Evolutionary conservation across 2,797 vertebrate genomes (phyloP), one percentile per base, ranked within the genome.

Genomic region (Hylomyscus alleni): DNA sequence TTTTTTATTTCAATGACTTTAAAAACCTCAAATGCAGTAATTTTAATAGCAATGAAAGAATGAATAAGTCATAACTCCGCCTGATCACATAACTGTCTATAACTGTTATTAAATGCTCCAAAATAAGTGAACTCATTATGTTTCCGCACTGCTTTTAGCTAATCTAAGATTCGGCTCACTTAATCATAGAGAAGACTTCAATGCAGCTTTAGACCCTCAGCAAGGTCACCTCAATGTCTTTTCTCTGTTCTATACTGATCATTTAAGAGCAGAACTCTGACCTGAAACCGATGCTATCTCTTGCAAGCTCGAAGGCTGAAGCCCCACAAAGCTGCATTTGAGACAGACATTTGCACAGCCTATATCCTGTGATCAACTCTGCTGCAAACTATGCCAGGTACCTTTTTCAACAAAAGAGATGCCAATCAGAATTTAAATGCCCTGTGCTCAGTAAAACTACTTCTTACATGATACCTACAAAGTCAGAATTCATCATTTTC

Each of bases 1-100:
- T 99, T 98, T 98, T 99, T 99, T 99, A 99, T 99, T 99, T 98
- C 98, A 99, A 98, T 99, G 99, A 99, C 98, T 99, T 99, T 99
- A 99, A 99, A 99, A 98, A 98, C 98, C 98, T 99, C 98, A 98
- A 99, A 99, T 99, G 99, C 98, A 99, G 99, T 99, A 99, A 99
- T 99, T 99, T 99, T 98, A 98, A 99, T 99, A 99, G 99, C 98
- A 98, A 98, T 98, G 98, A 98, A 99, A 99, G 98, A 99, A 99
- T 99, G 99, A 99, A 99, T 98, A 99, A 99, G 99, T 99, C 99
- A 99, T 99, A 98, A 99, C 98, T 98, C 98, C 98, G 98, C 98
- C 98, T 98, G 98, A 99, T 98, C 98, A 98, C 99, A 99, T 99
- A 99, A 99, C 99, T 99, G 99, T 99, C 98, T 99, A 98, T 99